Evolutionary conservation across 2,113 vertebrate species (phyloP), one percentile per base, ranked within the genome.

Genomic region (Chamaetylas fuelleborni): DNA sequence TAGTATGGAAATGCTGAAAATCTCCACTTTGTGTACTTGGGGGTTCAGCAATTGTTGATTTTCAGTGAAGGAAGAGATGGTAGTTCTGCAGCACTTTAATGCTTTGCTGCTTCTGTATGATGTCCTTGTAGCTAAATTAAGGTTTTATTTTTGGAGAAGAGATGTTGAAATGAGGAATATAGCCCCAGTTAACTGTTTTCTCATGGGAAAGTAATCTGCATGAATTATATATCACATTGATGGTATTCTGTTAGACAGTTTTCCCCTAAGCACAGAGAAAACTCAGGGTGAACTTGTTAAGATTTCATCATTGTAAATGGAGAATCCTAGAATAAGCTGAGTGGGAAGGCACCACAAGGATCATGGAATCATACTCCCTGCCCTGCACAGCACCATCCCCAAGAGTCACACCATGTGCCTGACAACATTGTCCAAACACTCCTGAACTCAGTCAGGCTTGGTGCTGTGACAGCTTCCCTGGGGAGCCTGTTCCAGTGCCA

Each of bases 361-460:
- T 51, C 20, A 34, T 11, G 0, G 0, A 51, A 25, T 36, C 17
- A 43, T 58, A 9, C 19, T 66, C 16, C 11, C 36, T 25, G 25
- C 20, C 43, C 22, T 18, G 33, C 8, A 22, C 26, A 58, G 31
- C 5, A 26, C 6, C 20, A 67, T 58, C 13, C 14, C 53, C 11
- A 67, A 12, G 9, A 67, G 11, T 14, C 53, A 31, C 34, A 31
- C 9, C 34, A 3, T 20, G 31, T 26, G 25, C 12, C 22, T 33
- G 9, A 26, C 2, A 36, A 13, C 18, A 14, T 8, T 60, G 33
- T 51, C 17, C 45, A 33, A 67, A 26, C 5, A 7, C 22, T 58
- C 6, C 61, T 43, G 25, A 51, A 6, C 17, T 58, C 43, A 1
- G 8, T 9, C 36, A 58, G 31, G 20, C 14, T 36, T 50, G 31